Percentiles rank a stretch among this genome's conserved stretches.
Conservation (phyloP, 2,113 vertebrate species). For the Nerophis ophidion region DNA sequence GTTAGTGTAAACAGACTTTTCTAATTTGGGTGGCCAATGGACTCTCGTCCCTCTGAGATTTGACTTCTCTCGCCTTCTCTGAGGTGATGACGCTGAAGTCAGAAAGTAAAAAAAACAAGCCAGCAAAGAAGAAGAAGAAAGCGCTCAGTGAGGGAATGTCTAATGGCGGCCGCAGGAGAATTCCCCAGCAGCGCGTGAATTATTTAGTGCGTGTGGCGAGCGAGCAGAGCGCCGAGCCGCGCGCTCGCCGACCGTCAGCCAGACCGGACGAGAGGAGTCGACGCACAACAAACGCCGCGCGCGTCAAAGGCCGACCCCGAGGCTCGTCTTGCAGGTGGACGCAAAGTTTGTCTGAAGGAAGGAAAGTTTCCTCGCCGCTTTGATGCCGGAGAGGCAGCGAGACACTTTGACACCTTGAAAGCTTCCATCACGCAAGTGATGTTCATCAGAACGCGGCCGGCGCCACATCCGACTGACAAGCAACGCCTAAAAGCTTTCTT, state of each 20-base stretch:
- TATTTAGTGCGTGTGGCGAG: conserved; percentile 66
- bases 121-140: conserved; percentile 29
- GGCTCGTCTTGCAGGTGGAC: neutral
- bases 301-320: conserved; percentile 19
- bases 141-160: conserved; percentile 44
- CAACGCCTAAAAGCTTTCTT: too few species aligned
- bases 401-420: too few species aligned
- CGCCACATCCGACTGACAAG: too few species aligned
- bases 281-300: conserved; percentile 33
- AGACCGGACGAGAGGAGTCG: conserved; percentile 40
- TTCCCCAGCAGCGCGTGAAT: conserved; percentile 70
- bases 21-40: conserved; percentile 31
- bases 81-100: conserved; percentile 24
- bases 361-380: neutral
- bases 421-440: too few species aligned
- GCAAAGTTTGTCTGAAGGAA: neutral
- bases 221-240: conserved; percentile 57
- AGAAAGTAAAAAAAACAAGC: conserved; percentile 44
- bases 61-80: conserved; percentile 21
- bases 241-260: conserved; percentile 38
- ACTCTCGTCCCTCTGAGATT: conserved; percentile 15
- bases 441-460: too few species aligned
- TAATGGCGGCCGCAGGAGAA: conserved; percentile 66
- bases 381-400: too few species aligned
- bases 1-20: conserved; percentile 26